Conservation (phyloP, 2,888 invertebrate species). For the Drosophila picticornis region DNA sequence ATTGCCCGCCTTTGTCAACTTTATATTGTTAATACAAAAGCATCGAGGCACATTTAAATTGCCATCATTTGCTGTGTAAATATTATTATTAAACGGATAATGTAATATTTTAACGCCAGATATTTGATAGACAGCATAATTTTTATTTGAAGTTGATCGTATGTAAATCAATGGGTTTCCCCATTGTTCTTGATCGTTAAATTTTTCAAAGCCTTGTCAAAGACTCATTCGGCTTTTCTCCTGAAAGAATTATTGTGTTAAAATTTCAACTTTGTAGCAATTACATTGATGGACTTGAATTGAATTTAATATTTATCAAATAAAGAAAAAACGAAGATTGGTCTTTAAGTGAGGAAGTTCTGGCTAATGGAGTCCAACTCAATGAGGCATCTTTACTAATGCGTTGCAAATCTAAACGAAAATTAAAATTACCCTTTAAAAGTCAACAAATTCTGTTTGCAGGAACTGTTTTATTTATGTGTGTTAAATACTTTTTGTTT, state of each 20-base stretch:
- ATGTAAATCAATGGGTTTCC: neutral
- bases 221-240: too few relatives aligned
- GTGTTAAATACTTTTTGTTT: neutral
- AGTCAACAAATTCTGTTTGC: neutral
- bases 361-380: neutral
- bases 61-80: conserved; percentile 17
- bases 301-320: neutral
- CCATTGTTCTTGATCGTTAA: too few relatives aligned
- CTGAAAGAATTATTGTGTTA: neutral
- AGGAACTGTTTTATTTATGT: neutral
- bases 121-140: neutral
- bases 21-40: conserved; percentile 22
- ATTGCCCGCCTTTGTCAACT: conserved; percentile 58
- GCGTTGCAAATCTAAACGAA: neutral
- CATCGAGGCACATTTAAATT: conserved; percentile 11
- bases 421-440: neutral
- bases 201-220: too few relatives aligned
- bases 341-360: neutral
- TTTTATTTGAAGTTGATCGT: neutral
- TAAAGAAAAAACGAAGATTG: neutral
- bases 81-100: conserved; percentile 12
- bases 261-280: neutral
- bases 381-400: neutral
- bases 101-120: neutral
- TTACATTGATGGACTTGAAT: neutral